Evolutionary conservation across 2,888 invertebrate genomes (phyloP), one percentile per base, ranked within the genome.

Genomic region (Loripinus fragilis): DNA sequence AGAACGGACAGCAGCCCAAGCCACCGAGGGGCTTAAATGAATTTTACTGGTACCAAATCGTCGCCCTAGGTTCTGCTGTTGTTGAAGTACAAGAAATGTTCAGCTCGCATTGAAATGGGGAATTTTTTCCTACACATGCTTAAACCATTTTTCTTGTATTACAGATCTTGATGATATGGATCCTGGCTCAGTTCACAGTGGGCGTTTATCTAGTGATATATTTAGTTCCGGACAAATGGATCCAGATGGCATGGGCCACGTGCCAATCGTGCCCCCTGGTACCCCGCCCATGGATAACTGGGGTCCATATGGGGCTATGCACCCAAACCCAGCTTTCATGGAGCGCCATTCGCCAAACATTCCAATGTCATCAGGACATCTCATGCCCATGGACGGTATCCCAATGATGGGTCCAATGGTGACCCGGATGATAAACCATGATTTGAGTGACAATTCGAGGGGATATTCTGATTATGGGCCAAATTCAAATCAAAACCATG

Each of bases 201-300:
- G 89, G 5, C 82, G 89, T 38, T 81, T 91, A 60, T 88, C 90
- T 25, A 88, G 87, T 41, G 91, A 91, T 75, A 82, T 90, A 71
- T 92, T 90, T 83, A 76, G 74, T 45, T 75, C 85, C 17, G 89
- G 90, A 20, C 88, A 90, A 8, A 71, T 92, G 75, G 92, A 92
- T 77, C 91, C 91, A 68, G 92, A 93, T 76, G 84, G 71, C 68
- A 87, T 92, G 85, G 89, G 89, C 12, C 90, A 88, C 60, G 90
- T 90, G n/a, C 90, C 91, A n/a, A 88, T 90, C 69, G 88, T 87
- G 12, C 89, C 91, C 0, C 90, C 92, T 1, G 90, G 90, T 10
- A 89, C 91, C 0, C 91, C 92, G 8, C 88, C 91, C 10, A 87
- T 88, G 83, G 88, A 89, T 42, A 78, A 81, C 35, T 91, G 91